These are phyloP conservation scores for Trinorchestia longiramus DNA, from an alignment of 1,140 invertebrate genomes.

Conservation along the genomic window DNA sequence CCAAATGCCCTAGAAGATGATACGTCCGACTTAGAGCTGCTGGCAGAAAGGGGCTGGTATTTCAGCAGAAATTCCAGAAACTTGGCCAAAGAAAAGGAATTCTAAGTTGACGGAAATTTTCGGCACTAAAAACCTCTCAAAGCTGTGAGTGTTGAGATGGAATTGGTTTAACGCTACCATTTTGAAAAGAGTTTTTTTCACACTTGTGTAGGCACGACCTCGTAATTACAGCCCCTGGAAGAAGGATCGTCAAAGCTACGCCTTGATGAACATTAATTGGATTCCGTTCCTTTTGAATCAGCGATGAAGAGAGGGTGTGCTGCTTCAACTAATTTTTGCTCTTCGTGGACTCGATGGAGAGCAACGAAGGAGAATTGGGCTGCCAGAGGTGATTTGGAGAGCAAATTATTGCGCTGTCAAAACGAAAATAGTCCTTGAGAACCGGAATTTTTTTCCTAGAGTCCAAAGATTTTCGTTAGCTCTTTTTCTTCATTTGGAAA, in stretches of 20 bases:
- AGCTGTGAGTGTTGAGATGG: background rate
- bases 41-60: background rate
- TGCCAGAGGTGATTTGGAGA: background rate
- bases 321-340: background rate
- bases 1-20: background rate
- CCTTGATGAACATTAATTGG: conserved; percentile 38
- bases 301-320: background rate
- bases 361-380: background rate
- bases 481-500: no score
- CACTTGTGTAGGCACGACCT: background rate
- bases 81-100: background rate
- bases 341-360: background rate
- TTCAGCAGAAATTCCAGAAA: background rate
- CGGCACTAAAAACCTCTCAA: background rate
- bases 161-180: conserved; percentile 24
- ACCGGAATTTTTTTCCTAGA: background rate
- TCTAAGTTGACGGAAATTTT: background rate
- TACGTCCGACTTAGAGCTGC: background rate
- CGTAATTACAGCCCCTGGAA: background rate
- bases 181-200: conserved; percentile 3
- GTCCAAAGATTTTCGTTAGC: no score
- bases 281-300: conserved; percentile 24
- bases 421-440: background rate
- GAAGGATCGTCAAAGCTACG: background rate
- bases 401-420: background rate